phyloP scores from a whole-genome alignment of 2,113 vertebrate species.

The Neolamprologus tretocephalus region DNA sequence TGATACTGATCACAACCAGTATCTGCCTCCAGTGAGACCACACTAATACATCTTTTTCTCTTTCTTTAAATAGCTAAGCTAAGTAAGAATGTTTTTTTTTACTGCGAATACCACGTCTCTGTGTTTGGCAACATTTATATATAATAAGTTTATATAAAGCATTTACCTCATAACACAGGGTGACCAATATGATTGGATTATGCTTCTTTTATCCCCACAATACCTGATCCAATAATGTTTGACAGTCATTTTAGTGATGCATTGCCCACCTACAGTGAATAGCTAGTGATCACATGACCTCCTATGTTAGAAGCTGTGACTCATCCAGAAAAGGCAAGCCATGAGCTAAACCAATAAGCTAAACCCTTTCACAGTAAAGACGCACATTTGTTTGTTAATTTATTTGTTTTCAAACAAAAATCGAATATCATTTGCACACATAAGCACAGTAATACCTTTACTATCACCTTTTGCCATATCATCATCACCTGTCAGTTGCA shows the following conservation, averaged over 20 bases:
- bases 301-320: not conserved
- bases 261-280: not conserved
- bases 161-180: not conserved
- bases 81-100: not conserved
- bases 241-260: accelerated
- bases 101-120: not conserved
- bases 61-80: not conserved
- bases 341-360: not conserved
- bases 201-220: not conserved
- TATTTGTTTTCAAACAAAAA: not conserved
- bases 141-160: not conserved
- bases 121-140: not conserved
- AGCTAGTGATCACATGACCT: not conserved
- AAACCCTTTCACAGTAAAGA: not conserved
- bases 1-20: not conserved
- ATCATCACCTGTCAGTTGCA: not conserved
- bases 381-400: not conserved
- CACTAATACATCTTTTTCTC: not conserved
- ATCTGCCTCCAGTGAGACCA: not conserved
- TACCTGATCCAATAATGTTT: not conserved
- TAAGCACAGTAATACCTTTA: not conserved
- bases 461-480: not conserved
- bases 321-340: not conserved
- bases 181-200: not conserved
- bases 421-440: not conserved